phyloP scores from a whole-genome alignment of 2,113 vertebrate species.

The Pandion haliaetus region DNA sequence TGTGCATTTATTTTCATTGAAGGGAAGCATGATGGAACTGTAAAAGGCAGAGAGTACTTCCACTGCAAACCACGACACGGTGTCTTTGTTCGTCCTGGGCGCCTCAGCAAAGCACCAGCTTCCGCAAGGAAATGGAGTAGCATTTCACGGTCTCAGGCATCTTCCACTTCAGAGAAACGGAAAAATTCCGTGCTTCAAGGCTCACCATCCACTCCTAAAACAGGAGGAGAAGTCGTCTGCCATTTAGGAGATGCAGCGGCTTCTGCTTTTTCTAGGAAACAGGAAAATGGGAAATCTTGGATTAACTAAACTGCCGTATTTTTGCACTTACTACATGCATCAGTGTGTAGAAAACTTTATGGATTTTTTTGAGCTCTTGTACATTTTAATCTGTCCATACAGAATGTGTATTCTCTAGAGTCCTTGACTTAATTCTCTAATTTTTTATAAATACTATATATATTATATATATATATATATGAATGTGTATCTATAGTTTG shows the following conservation, averaged over 20 bases:
- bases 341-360: constrained; percentile 66
- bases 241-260: constrained; percentile 50
- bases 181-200: constrained; percentile 21
- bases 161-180: constrained; percentile 64
- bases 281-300: constrained; percentile 74
- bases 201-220: constrained; percentile 7
- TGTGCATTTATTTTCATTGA: constrained; percentile 8
- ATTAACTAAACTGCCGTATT: constrained; percentile 73
- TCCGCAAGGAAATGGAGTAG: constrained; percentile 60
- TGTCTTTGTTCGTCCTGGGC: constrained; percentile 81
- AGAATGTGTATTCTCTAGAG: constrained; percentile 71
- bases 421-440: constrained; percentile 73
- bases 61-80: constrained; percentile 80
- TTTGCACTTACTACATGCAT: constrained; percentile 76
- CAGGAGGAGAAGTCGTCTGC: constrained; percentile 43
- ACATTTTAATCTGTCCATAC: constrained; percentile 74
- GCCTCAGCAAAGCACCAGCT: constrained; percentile 78
- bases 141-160: constrained; percentile 59
- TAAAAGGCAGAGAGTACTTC: constrained; percentile 84
- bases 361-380: constrained; percentile 69
- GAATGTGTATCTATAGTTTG: constrained; percentile 74
- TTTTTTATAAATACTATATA: constrained; percentile 80
- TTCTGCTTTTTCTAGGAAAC: constrained; percentile 74
- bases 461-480: constrained; percentile 69
- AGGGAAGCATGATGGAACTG: constrained; percentile 86